These are phyloP conservation scores for Drosophila kambysellisi DNA, from an alignment of 2,888 invertebrate genomes.

Conservation along the genomic window DNA sequence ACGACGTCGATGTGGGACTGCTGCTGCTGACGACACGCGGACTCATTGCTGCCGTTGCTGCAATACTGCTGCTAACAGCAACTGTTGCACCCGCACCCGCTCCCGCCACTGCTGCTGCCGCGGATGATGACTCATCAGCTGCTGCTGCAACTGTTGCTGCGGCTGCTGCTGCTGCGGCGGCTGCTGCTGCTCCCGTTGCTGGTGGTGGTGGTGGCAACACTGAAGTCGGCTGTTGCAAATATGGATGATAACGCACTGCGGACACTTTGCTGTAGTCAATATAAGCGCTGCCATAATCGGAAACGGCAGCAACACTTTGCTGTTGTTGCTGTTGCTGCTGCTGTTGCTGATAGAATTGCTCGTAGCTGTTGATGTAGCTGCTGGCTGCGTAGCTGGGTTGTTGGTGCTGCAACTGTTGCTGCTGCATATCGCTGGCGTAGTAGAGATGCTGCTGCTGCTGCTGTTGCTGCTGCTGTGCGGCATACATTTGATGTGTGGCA, in stretches of 20 bases:
- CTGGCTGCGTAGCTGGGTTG: constrained; percentile 65
- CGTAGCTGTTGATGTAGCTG: constrained; percentile 83
- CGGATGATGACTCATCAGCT: constrained; percentile 34
- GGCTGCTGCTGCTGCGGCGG: constrained; percentile 69
- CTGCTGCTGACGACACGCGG: constrained; percentile 85
- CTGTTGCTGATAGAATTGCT: constrained; percentile 84
- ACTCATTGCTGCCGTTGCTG: constrained; percentile 81
- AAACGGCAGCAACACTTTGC: constrained; percentile 18
- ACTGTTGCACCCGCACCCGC: constrained; percentile 21
- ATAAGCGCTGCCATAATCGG: constrained; percentile 60
- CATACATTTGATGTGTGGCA: constrained; percentile 71
- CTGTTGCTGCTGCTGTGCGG: constrained; percentile 80
- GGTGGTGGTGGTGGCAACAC: constrained; percentile 30
- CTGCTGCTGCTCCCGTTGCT: constrained; percentile 28
- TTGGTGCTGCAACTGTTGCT: constrained; percentile 63
- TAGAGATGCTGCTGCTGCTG: constrained; percentile 83
- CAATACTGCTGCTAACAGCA: constrained; percentile 61
- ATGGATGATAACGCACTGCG: constrained; percentile 82
- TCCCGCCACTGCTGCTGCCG: not conserved
- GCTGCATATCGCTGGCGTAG: constrained; percentile 67
- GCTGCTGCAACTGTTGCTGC: constrained; percentile 60
- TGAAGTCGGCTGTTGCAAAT: constrained; percentile 77
- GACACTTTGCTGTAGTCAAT: constrained; percentile 67
- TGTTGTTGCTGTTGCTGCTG: constrained; percentile 75
- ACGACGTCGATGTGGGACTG: constrained; percentile 83